Evolutionary conservation across 2,888 invertebrate species (phyloP).

Genomic region (Ichneumon xanthorius): DNA sequence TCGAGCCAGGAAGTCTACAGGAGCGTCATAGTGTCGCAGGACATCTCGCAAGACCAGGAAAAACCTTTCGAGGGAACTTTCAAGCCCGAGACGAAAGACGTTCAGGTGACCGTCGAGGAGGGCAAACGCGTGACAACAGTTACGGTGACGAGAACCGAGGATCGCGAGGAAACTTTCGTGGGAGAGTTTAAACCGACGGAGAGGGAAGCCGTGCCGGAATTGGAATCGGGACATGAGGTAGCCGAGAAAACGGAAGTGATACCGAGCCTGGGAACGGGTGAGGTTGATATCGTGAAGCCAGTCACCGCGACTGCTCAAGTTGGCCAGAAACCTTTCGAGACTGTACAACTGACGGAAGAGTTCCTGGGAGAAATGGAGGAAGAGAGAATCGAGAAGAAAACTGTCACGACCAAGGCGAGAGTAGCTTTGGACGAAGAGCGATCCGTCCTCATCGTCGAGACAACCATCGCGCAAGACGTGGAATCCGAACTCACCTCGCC

Average conservation of each 20-base stretch:
- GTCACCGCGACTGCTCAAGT: constrained; percentile 80
- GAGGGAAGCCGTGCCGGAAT: constrained; percentile 68
- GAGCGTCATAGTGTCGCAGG: constrained; percentile 79
- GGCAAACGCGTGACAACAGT: constrained; percentile 84
- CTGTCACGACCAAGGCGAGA: constrained; percentile 81
- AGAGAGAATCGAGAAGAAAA: constrained; percentile 78
- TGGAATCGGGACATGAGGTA: constrained; percentile 83
- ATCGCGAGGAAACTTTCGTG: constrained; percentile 84
- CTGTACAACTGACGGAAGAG: constrained; percentile 83
- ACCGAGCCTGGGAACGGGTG: constrained; percentile 82
- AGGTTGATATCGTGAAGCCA: constrained; percentile 81
- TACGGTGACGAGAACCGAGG: constrained; percentile 86
- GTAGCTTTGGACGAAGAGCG: constrained; percentile 83
- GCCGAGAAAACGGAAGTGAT: constrained; percentile 85
- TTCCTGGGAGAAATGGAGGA: constrained; percentile 85
- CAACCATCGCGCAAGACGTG: constrained; percentile 74
- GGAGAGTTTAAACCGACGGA: constrained; percentile 77
- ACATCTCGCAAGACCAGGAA: constrained; percentile 80
- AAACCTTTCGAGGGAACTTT: constrained; percentile 82
- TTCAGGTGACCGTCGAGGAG: constrained; percentile 84
- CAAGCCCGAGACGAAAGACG: constrained; percentile 82
- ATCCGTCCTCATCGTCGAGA: constrained; percentile 75
- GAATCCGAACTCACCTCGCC: constrained; percentile 71
- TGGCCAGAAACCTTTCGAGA: constrained; percentile 84
- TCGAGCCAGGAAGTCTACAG: constrained; percentile 75